Conservation (phyloP, 2,888 invertebrate genomes). For the Slavum lentiscoides region DNA sequence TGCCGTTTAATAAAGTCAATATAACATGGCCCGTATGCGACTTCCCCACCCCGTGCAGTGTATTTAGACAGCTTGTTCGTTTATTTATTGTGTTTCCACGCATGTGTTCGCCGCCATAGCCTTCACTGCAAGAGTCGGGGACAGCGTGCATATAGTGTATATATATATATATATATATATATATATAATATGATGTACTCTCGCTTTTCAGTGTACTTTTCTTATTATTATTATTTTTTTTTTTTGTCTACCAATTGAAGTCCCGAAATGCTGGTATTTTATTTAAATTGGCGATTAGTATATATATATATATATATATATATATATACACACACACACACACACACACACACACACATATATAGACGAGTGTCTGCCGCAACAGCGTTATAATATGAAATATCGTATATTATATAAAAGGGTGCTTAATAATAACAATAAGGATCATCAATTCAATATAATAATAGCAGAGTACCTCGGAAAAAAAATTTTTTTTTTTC, state of each 20-base stretch:
- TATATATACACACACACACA: too few species aligned
- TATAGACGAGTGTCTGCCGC: not conserved
- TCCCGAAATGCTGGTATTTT: conserved; percentile 42
- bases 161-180: too few species aligned
- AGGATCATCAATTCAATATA: conserved; percentile 4
- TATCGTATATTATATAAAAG: not conserved
- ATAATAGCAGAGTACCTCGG: conserved; percentile 7
- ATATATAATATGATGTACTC: not conserved
- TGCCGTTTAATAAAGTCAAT: conserved; percentile 50
- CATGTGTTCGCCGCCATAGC: conserved; percentile 35
- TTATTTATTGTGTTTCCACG: conserved; percentile 46
- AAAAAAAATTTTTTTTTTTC: not conserved
- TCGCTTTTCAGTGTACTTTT: conserved; percentile 32
- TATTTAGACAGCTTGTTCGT: conserved; percentile 52
- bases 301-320: too few species aligned
- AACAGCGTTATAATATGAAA: not conserved
- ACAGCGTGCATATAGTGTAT: too few species aligned
- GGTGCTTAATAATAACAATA: conserved; percentile 31
- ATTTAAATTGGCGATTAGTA: conserved; percentile 46
- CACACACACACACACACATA: too few species aligned
- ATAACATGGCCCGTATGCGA: conserved; percentile 40
- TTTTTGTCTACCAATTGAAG: conserved; percentile 51
- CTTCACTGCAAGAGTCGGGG: not conserved
- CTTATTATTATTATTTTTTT: not conserved
- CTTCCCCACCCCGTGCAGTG: conserved; percentile 1